phyloP scores from a whole-genome alignment of 2,888 invertebrate species.

The Parapristionchus giblindavisi region DNA sequence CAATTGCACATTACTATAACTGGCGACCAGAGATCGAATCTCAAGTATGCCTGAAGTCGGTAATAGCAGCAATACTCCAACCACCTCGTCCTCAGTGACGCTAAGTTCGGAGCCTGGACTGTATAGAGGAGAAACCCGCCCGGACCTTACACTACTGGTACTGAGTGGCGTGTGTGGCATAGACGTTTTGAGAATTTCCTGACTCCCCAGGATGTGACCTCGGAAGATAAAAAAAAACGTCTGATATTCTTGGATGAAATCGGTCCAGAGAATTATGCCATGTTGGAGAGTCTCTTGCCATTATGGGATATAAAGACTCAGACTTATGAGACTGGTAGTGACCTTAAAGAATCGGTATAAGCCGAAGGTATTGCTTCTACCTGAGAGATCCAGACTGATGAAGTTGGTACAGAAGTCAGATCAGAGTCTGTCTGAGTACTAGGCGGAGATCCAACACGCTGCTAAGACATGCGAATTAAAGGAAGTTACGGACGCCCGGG shows the following conservation, averaged over 20 bases:
- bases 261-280: neutral
- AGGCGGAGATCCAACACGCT: conserved; percentile 1
- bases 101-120: no score
- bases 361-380: conserved; percentile 10
- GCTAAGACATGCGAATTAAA: conserved; percentile 23
- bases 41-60: no score
- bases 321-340: conserved; percentile 23
- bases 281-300: conserved; percentile 16
- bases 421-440: conserved; percentile 10
- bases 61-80: no score
- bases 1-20: no score
- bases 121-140: conserved; percentile 21
- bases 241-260: conserved; percentile 6
- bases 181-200: conserved; percentile 23
- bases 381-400: conserved; percentile 2
- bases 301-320: neutral
- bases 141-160: neutral
- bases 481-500: conserved; percentile 1
- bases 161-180: conserved; percentile 3
- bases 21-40: no score
- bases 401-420: neutral
- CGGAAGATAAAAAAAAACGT: no score
- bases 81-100: no score
- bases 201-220: neutral
- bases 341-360: neutral